phyloP scores from a whole-genome alignment of 2,888 invertebrate species.

The Apantesis nais region DNA sequence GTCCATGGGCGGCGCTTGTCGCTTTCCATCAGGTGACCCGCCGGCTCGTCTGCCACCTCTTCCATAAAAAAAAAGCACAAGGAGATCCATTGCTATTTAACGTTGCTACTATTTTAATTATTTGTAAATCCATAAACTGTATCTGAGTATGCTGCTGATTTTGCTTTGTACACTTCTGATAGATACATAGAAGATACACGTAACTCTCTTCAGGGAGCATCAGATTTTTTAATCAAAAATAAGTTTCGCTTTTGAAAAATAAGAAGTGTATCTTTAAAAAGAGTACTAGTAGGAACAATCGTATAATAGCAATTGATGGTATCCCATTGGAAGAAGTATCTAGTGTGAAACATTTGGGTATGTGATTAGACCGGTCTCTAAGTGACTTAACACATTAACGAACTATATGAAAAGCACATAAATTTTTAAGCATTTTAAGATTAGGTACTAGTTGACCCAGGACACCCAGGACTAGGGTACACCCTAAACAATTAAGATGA shows the following conservation, averaged over 20 bases:
- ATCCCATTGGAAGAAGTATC: background rate
- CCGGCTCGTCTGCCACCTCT: too few relatives aligned
- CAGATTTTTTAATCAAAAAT: slow-evolving; percentile 2
- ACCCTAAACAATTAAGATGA: slow-evolving; percentile 21
- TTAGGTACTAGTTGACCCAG: slow-evolving; percentile 18
- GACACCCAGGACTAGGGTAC: slow-evolving; percentile 46
- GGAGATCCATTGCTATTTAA: slow-evolving; percentile 47
- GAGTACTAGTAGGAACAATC: slow-evolving; percentile 12
- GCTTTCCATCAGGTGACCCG: too few relatives aligned
- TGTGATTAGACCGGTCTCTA: slow-evolving; percentile 5
- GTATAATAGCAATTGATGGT: background rate
- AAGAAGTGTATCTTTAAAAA: too few relatives aligned
- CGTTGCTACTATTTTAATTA: slow-evolving; percentile 25
- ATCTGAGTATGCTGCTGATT: too few relatives aligned
- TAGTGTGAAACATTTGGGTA: too few relatives aligned
- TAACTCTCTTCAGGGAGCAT: slow-evolving; percentile 7
- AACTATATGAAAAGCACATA: slow-evolving; percentile 12
- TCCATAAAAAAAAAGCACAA: too few relatives aligned
- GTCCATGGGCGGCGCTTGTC: too few relatives aligned
- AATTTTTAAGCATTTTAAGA: slow-evolving; percentile 14
- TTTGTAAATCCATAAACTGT: slow-evolving; percentile 15
- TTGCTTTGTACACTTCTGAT: too few relatives aligned
- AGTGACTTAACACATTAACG: slow-evolving; percentile 13
- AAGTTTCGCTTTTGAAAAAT: slow-evolving; percentile 12
- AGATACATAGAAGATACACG: background rate